These are phyloP conservation scores for Thereva unica DNA, from an alignment of 2,888 invertebrate species.

Conservation along the genomic window DNA sequence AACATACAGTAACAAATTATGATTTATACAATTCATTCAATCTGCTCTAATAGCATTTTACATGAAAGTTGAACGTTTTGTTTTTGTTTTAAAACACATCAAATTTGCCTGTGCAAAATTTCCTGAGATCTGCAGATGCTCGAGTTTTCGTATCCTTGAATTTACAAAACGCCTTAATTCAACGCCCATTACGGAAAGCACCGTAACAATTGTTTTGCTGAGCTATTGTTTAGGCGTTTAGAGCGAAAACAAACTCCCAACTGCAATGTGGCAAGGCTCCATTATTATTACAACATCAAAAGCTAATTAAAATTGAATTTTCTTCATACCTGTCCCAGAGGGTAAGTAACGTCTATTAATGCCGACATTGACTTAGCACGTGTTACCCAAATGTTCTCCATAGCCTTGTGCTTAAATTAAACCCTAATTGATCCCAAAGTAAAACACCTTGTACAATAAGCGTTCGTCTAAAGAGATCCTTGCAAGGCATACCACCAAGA, in stretches of 20 bases:
- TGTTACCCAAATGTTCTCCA: slow-evolving; percentile 1
- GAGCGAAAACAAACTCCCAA: neutral
- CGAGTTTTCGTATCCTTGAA: no score
- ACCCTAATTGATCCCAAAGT: slow-evolving; percentile 32
- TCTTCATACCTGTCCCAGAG: neutral
- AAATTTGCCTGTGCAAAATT: no score
- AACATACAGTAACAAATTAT: no score
- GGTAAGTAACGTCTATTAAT: neutral
- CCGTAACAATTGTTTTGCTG: no score
- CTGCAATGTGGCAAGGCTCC: neutral
- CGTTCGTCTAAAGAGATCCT: slow-evolving; percentile 14
- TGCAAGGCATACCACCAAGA: neutral
- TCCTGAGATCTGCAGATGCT: no score
- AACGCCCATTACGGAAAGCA: no score
- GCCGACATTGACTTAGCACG: slow-evolving; percentile 11
- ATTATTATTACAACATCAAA: slow-evolving; percentile 6
- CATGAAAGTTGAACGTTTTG: no score
- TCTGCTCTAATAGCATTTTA: no score
- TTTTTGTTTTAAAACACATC: no score
- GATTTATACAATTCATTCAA: no score
- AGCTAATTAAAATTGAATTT: slow-evolving; percentile 12
- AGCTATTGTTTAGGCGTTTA: no score
- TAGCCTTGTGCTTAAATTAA: slow-evolving; percentile 15
- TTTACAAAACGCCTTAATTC: no score
- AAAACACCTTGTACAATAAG: slow-evolving; percentile 27